Percentiles rank a stretch among this genome's conserved stretches.
Evolutionary conservation across 2,113 vertebrate species (phyloP).

Genomic region (Cynocephalus volans): DNA sequence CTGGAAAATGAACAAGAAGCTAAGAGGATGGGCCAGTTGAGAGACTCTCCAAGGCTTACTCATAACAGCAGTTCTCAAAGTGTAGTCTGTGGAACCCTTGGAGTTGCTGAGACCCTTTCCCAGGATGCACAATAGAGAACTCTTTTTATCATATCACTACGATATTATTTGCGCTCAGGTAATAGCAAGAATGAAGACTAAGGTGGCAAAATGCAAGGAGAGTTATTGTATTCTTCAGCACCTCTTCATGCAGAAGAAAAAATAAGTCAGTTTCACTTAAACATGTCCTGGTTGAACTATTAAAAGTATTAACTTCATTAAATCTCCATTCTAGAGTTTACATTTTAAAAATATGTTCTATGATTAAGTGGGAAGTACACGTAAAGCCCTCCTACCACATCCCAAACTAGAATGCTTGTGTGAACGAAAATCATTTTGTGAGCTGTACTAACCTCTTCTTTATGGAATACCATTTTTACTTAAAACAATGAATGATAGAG

Average conservation of each 20-base stretch:
- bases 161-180: not conserved
- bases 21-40: not conserved
- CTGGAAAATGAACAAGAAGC: not conserved
- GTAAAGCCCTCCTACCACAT: not conserved
- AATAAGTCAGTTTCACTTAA: not conserved
- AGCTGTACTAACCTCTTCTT: not conserved
- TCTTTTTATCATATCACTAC: not conserved
- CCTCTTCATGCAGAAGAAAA: not conserved
- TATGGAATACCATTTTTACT: not conserved
- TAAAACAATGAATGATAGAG: not conserved
- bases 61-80: not conserved
- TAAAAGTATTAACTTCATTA: not conserved
- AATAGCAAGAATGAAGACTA: not conserved
- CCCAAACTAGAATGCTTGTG: not conserved
- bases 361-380: not conserved
- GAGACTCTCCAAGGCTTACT: not conserved
- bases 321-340: not conserved
- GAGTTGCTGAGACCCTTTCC: not conserved
- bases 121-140: not conserved
- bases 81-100: not conserved
- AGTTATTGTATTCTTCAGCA: not conserved
- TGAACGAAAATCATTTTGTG: not conserved
- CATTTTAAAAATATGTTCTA: not conserved
- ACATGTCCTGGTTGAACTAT: not conserved
- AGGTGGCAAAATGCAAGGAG: not conserved